Base-by-base conservation (phyloP, 2,888 invertebrate genomes). In the Acronicta leporina region DNA sequence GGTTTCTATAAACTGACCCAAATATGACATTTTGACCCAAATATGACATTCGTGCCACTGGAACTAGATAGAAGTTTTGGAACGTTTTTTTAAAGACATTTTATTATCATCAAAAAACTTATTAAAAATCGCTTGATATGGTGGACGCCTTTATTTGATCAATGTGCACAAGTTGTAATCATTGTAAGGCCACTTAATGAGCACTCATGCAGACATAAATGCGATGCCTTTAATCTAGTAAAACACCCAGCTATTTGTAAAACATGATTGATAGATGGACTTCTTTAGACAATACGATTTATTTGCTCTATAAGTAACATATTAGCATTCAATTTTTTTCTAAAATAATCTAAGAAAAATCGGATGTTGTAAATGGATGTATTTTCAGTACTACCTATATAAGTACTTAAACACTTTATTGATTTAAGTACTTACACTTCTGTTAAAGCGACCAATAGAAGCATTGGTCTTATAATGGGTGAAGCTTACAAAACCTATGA, bases 401-500 rank as follows among this genome's bases (percentile, higher is more conserved):
- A 33, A 11, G 11, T 3, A 33, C 16, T n/a, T 13, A 15, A 4
- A n/a, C n/a, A 15, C 16, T 50, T 50, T 27, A 57, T 47, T 42
- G 46, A 52, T 54, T 61, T 43, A 27, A 8, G 8, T 8, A 6
- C 2, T 51, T 40, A 27, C 16, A 54, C 3, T 62, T 45, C 0
- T 27, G 7, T 38, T 30, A 7, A 44, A 60, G 35, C n/a, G 42
- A 40, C 8, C 35, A 9, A 43, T 38, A 40, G 14, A 38, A 20
- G 33, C 42, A n/a, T 33, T 42, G n/a, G 11, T 42, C 8, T 27
- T 20, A 62, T 13, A 50, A 68, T 72, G 66, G 55, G 10, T 25
- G 74, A 75, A 65, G 50, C 65, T 25, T 54, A 68, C 6, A 80
- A 81, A 80, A 50, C 70, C 6, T 77, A 75, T 38, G 35, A 57